Evolutionary conservation across 64 coral and sea anemone species (phyloP).

Genomic region (Orbicella faveolata): DNA sequence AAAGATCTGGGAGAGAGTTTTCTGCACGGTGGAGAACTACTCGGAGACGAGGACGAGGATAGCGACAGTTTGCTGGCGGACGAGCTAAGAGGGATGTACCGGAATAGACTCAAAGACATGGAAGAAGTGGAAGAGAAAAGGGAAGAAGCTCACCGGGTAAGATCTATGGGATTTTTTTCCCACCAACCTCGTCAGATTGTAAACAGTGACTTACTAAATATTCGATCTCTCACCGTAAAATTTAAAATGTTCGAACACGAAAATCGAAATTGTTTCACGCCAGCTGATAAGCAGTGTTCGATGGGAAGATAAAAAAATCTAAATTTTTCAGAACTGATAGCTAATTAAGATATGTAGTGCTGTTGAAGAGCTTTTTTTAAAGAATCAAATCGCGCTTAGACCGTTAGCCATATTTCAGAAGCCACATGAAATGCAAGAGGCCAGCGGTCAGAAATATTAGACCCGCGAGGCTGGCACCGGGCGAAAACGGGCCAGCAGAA

Average conservation of each 20-base stretch:
- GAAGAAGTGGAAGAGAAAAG: constrained; percentile 78
- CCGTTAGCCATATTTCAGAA: constrained; percentile 26
- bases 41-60: constrained; percentile 62
- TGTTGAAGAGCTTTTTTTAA: background rate
- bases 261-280: background rate
- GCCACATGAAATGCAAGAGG: background rate
- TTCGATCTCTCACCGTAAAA: background rate
- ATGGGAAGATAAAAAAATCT: background rate
- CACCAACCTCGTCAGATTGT: background rate
- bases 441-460: constrained; percentile 12
- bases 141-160: constrained; percentile 73
- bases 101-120: constrained; percentile 80
- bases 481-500: background rate
- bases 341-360: background rate
- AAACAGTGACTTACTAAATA: background rate
- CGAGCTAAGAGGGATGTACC: constrained; percentile 84
- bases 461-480: too few species aligned
- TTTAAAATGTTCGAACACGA: background rate
- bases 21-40: constrained; percentile 26
- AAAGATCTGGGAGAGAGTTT: constrained; percentile 46
- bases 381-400: background rate
- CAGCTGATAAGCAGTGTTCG: background rate
- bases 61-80: constrained; percentile 70
- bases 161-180: background rate
- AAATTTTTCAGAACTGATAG: background rate